These are phyloP conservation scores for Bombus huntii DNA, from an alignment of 1,140 invertebrate genomes.

Conservation along the genomic window DNA sequence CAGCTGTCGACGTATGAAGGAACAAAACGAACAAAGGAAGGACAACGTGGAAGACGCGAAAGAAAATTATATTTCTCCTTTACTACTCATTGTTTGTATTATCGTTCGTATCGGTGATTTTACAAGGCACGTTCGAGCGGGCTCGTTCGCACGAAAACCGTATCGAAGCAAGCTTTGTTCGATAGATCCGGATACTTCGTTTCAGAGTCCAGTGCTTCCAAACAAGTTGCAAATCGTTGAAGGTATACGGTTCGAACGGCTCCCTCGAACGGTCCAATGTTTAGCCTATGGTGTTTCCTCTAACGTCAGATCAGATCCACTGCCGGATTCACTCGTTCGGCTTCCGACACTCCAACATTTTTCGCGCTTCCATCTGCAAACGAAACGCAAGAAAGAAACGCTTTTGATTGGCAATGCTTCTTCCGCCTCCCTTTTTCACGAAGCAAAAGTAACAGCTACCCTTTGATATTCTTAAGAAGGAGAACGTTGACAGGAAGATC, in stretches of 20 bases:
- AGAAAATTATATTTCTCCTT: slow-evolving; percentile 1
- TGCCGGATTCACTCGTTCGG: slow-evolving; percentile 50
- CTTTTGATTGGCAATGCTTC: neutral
- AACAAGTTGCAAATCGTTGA: neutral
- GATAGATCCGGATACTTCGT: neutral
- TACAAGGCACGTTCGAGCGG: slow-evolving; percentile 18
- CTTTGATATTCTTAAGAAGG: no score
- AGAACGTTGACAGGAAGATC: no score
- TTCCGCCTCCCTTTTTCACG: neutral
- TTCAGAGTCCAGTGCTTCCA: neutral
- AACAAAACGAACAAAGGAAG: slow-evolving; percentile 2
- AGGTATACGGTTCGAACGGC: neutral
- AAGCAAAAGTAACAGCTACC: no score
- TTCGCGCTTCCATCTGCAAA: slow-evolving; percentile 65
- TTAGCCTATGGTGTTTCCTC: neutral
- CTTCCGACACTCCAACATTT: slow-evolving; percentile 62
- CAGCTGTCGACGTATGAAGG: neutral
- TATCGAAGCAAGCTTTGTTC: neutral
- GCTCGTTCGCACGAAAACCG: neutral
- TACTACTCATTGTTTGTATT: slow-evolving; percentile 52
- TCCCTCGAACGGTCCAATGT: neutral
- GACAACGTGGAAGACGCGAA: neutral
- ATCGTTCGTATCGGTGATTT: slow-evolving; percentile 37
- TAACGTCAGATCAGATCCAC: neutral
- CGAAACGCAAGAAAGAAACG: neutral